Conservation (phyloP, 2,797 vertebrate species). For the Chiroxiphia lanceolata region DNA sequence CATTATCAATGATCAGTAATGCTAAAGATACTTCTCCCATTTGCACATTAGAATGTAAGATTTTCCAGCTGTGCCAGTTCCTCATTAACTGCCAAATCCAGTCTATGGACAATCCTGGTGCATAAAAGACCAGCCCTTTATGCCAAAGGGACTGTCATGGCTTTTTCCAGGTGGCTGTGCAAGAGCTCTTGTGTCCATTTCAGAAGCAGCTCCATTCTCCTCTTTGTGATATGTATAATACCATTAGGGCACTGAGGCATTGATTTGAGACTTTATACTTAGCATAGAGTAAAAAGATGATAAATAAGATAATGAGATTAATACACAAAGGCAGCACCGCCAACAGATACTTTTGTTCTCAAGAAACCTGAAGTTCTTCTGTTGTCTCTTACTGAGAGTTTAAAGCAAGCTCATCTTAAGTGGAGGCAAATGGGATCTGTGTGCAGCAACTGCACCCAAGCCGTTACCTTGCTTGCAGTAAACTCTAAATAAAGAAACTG, state of each 20-base stretch:
- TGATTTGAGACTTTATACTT: neutral
- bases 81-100: neutral
- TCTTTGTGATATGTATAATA: neutral
- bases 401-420: neutral
- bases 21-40: neutral
- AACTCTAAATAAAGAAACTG: neutral
- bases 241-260: neutral
- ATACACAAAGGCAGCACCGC: neutral
- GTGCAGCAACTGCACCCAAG: neutral
- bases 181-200: neutral
- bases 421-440: neutral
- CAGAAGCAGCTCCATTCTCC: neutral
- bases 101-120: neutral
- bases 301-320: neutral
- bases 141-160: neutral
- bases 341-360: neutral
- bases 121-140: neutral
- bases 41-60: neutral
- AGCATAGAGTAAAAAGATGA: neutral
- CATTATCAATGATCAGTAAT: neutral
- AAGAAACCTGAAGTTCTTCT: neutral
- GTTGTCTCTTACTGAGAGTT: neutral
- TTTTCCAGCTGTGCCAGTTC: neutral
- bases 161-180: neutral
- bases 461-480: neutral